Evolutionary conservation across 2,113 vertebrate species (phyloP).

Genomic region (Xenotilapia longispinis): DNA sequence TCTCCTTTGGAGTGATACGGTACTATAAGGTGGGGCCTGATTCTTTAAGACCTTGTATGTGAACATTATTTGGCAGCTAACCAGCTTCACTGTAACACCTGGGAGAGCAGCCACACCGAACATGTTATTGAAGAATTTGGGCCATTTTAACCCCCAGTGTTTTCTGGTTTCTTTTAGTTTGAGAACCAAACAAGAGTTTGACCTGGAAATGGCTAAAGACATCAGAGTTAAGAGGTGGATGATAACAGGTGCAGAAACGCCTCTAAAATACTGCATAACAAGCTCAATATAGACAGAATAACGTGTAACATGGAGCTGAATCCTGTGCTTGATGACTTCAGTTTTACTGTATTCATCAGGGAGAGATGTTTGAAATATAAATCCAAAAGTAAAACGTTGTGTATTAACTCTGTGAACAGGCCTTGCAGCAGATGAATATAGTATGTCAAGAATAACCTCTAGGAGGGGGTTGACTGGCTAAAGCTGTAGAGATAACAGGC

Average conservation of each 20-base stretch:
- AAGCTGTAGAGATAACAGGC: neutral
- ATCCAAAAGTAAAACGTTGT: fast-evolving
- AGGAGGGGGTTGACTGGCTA: neutral
- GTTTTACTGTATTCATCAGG: neutral
- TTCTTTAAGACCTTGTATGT: neutral
- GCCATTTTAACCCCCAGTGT: fast-evolving
- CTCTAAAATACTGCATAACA: fast-evolving
- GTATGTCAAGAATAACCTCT: fast-evolving
- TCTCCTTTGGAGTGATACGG: neutral
- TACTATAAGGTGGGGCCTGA: neutral
- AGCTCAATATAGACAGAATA: neutral
- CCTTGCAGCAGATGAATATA: neutral
- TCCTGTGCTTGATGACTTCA: neutral
- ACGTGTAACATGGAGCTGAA: neutral
- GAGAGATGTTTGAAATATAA: fast-evolving
- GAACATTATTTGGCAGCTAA: neutral
- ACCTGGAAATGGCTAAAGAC: fast-evolving
- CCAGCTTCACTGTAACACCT: neutral
- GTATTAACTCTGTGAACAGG: neutral
- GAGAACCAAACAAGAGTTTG: neutral
- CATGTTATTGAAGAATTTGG: neutral
- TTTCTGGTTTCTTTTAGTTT: neutral
- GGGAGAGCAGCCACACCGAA: neutral
- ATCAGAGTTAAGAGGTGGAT: neutral
- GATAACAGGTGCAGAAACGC: neutral